Base-by-base conservation (phyloP, 2,888 invertebrate genomes). In the Scelioninae gen. 1 region DNA sequence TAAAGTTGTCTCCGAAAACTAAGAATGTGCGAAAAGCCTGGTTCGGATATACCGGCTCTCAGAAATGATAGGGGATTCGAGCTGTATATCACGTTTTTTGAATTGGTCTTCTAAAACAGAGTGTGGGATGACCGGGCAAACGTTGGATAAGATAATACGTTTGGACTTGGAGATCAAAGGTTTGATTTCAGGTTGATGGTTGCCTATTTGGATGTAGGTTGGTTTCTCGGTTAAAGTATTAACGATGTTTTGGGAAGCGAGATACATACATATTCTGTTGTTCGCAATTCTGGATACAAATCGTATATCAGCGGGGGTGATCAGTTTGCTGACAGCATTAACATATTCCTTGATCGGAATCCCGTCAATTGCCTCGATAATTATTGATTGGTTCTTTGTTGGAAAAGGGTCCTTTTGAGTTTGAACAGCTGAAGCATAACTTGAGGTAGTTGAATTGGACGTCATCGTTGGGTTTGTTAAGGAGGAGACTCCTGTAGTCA, bases 1-100 rank as follows among this genome's bases (percentile, higher is more conserved):
- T 82, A 86, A 0, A 83, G 49, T 74, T 86, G 84, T 2, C 82
- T 47, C 6, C 84, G 51, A 43, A 86, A 86, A 34, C 85, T 85
- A 4, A 85, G 38, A 0, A 86, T 68, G 43, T 86, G 80, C 1
- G 71, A 0, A 23, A 75, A 85, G 1, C 63, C 78, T 0, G 66
- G 62, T 9, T 84, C 85, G 0, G 68, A 56, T 11, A 85, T 38
- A 0, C 85, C 83, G 0, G 85, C 84, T 51, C 76, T 29, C 0
- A 86, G 23, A 23, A 53, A 66, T 9, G 38, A 43, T 6, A 10
- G 31, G 10, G 1, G 55, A 55, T 23, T 7, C 13, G 9, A 34
- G 6, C 1, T 9, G 7, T 15, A 32, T 58, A 6, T 15, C 16
- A 43, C 7, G 13, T 8, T 23, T 38, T 9, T 34, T 51, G 11